These are phyloP conservation scores for Eristalis arbustorum DNA, from an alignment of 2,888 invertebrate species.

Conservation along the genomic window DNA sequence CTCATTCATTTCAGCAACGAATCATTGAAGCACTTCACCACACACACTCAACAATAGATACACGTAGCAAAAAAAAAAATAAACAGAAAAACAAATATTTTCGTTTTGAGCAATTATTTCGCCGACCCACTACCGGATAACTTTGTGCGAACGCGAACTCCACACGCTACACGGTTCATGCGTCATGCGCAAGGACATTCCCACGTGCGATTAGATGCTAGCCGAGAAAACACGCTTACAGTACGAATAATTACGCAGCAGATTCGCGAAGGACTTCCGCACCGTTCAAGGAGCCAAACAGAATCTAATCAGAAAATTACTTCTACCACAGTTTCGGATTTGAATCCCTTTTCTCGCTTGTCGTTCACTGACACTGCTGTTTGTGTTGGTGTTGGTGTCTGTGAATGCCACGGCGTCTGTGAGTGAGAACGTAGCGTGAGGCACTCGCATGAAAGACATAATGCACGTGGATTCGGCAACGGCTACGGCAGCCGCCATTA, in stretches of 20 bases:
- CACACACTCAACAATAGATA: constrained; percentile 26
- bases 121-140: constrained; percentile 35
- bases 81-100: background rate
- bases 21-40: constrained; percentile 17
- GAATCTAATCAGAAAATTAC: constrained; percentile 78
- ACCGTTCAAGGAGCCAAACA: constrained; percentile 73
- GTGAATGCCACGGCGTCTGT: constrained; percentile 26
- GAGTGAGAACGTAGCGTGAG: constrained; percentile 71
- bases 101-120: constrained; percentile 16
- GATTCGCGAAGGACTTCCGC: constrained; percentile 70
- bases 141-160: constrained; percentile 15
- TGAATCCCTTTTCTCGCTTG: constrained; percentile 74
- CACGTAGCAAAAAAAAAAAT: background rate
- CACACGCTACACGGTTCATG: background rate
- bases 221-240: constrained; percentile 72
- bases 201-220: constrained; percentile 59
- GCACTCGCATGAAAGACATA: constrained; percentile 64
- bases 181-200: constrained; percentile 59
- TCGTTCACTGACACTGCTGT: constrained; percentile 21
- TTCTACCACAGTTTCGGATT: constrained; percentile 72
- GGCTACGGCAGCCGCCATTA: constrained; percentile 58
- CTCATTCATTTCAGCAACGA: constrained; percentile 72
- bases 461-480: constrained; percentile 61
- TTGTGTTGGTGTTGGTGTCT: constrained; percentile 53
- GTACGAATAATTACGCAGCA: constrained; percentile 75